Evolutionary conservation across 2,113 vertebrate genomes (phyloP).

Genomic region (Thamnophis sirtalis): DNA sequence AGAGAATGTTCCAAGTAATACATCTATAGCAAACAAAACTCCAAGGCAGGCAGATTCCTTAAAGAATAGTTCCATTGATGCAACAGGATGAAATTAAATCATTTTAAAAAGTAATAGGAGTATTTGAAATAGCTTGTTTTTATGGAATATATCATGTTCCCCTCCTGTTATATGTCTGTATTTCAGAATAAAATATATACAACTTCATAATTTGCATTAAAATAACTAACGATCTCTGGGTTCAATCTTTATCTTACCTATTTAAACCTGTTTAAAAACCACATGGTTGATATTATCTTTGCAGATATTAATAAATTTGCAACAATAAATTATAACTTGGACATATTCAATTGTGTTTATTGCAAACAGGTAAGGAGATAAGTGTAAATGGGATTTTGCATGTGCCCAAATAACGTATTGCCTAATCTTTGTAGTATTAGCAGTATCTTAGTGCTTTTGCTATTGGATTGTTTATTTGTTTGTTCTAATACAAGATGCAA

Average conservation of each 20-base stretch:
- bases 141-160: not conserved
- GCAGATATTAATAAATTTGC: not conserved
- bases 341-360: not conserved
- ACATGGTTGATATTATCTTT: not conserved
- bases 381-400: not conserved
- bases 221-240: not conserved
- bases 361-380: not conserved
- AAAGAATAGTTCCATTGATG: not conserved
- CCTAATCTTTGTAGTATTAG: not conserved
- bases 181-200: not conserved
- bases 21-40: too few species aligned
- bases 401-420: not conserved
- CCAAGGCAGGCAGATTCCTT: too few species aligned
- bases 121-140: not conserved
- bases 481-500: not conserved
- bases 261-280: not conserved
- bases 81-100: not conserved
- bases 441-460: not conserved
- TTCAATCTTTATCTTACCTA: not conserved
- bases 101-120: not conserved
- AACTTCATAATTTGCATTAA: not conserved
- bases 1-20: not conserved
- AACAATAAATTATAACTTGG: not conserved
- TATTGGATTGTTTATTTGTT: not conserved
- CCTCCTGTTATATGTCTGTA: not conserved